Evolutionary conservation across 2,113 vertebrate species (phyloP).

Genomic region (Carollia perspicillata): DNA sequence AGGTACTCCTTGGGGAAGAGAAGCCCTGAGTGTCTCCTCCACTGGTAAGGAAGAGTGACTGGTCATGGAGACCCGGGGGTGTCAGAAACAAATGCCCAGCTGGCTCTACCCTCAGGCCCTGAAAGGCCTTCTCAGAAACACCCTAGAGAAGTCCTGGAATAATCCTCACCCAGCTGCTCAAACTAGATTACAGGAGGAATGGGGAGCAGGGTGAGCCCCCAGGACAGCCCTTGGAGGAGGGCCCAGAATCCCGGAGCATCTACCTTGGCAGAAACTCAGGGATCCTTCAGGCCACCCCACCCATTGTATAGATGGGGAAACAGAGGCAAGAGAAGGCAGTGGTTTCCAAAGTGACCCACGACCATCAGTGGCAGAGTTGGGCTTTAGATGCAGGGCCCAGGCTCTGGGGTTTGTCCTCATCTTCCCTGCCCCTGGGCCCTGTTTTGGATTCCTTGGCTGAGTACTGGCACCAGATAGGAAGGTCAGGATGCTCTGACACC

Average conservation of each 20-base stretch:
- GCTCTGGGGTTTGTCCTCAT: not conserved
- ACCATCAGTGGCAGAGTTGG: not conserved
- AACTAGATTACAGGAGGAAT: not conserved
- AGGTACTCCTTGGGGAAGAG: not conserved
- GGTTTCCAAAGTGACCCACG: rapidly evolving
- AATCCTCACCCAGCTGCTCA: not conserved
- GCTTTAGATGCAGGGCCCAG: not conserved
- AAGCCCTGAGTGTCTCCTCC: not conserved
- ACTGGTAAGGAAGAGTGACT: not conserved
- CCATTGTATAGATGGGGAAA: not conserved
- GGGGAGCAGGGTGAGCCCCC: not conserved
- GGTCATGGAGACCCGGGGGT: not conserved
- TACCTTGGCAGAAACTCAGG: rapidly evolving
- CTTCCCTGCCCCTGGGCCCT: not conserved
- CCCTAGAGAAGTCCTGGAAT: not conserved
- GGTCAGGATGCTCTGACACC: not conserved
- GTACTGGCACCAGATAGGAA: too few relatives aligned
- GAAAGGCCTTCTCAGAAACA: not conserved
- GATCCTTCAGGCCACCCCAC: not conserved
- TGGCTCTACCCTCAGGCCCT: not conserved
- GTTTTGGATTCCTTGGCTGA: not conserved
- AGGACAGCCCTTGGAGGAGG: too few relatives aligned
- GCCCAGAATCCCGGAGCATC: too few relatives aligned
- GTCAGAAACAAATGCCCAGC: not conserved
- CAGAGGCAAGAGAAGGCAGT: not conserved